These are phyloP conservation scores for Spodoptera picta DNA, from an alignment of 2,888 invertebrate genomes.

Conservation along the genomic window DNA sequence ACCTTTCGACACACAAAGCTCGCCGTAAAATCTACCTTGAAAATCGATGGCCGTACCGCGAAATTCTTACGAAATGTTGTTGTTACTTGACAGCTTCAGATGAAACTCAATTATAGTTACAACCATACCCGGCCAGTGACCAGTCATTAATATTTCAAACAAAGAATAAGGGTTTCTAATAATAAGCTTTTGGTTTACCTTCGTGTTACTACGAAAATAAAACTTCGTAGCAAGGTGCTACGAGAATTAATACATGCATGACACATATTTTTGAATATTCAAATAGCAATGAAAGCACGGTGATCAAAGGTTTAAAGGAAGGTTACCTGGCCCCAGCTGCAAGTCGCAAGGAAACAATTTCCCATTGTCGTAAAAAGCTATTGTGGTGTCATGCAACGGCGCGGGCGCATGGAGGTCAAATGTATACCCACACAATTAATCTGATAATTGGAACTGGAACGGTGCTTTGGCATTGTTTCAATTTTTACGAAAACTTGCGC, in stretches of 20 bases:
- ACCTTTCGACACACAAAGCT: constrained; percentile 85
- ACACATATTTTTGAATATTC: not conserved
- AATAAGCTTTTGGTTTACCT: not conserved
- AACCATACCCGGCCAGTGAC: constrained; percentile 13
- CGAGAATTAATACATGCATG: not conserved
- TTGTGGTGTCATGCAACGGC: constrained; percentile 71
- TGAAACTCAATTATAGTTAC: constrained; percentile 42
- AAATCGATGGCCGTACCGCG: constrained; percentile 74
- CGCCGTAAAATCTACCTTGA: constrained; percentile 85
- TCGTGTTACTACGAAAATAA: constrained; percentile 4
- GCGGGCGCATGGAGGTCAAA: constrained; percentile 76
- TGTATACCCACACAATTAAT: constrained; percentile 75
- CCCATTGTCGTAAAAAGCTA: constrained; percentile 77
- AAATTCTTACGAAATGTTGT: constrained; percentile 74
- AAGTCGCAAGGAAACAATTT: constrained; percentile 71
- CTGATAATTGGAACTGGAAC: constrained; percentile 73
- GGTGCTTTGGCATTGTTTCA: constrained; percentile 68
- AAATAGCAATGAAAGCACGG: constrained; percentile 4
- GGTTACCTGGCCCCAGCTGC: constrained; percentile 56
- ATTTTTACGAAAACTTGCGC: constrained; percentile 54
- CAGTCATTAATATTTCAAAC: not conserved
- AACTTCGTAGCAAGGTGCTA: constrained; percentile 18
- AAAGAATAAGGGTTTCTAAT: not conserved
- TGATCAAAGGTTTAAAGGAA: constrained; percentile 50
- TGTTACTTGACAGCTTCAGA: constrained; percentile 51